These are phyloP conservation scores for Lochmaea capreae DNA, from an alignment of 2,888 invertebrate genomes.

Conservation along the genomic window DNA sequence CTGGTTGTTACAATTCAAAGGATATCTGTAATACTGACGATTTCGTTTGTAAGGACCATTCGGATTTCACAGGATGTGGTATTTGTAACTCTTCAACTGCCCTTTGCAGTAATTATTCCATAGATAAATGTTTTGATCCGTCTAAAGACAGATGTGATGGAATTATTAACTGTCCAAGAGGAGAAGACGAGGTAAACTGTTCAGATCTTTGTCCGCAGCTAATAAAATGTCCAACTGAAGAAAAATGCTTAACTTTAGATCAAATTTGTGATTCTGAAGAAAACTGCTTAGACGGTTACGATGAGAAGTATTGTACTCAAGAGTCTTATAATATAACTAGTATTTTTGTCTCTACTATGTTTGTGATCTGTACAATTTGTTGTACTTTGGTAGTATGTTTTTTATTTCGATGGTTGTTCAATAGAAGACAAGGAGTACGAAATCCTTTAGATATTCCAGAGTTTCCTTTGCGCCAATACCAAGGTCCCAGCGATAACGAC, in stretches of 20 bases:
- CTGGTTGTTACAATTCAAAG: slow-evolving; percentile 40
- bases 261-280: slow-evolving; percentile 37
- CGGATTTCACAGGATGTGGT: slow-evolving; percentile 37
- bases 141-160: slow-evolving; percentile 37
- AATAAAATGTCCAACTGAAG: slow-evolving; percentile 39
- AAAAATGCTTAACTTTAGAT: slow-evolving; percentile 36
- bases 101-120: slow-evolving; percentile 27
- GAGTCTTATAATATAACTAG: not conserved
- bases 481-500: slow-evolving; percentile 39
- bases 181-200: slow-evolving; percentile 45
- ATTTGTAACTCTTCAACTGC: slow-evolving; percentile 32
- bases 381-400: slow-evolving; percentile 39
- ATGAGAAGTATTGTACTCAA: slow-evolving; percentile 38
- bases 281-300: slow-evolving; percentile 39
- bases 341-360: slow-evolving; percentile 26
- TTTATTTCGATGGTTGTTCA: slow-evolving; percentile 40
- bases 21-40: slow-evolving; percentile 24
- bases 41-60: slow-evolving; percentile 42
- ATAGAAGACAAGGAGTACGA: slow-evolving; percentile 31
- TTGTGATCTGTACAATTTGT: slow-evolving; percentile 39
- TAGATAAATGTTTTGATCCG: slow-evolving; percentile 23
- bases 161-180: slow-evolving; percentile 37
- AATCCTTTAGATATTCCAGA: slow-evolving; percentile 35
- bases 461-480: slow-evolving; percentile 31
- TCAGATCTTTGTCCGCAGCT: slow-evolving; percentile 31